Conservation (phyloP, 2,797 vertebrate genomes). For the Naso thynnoides region DNA sequence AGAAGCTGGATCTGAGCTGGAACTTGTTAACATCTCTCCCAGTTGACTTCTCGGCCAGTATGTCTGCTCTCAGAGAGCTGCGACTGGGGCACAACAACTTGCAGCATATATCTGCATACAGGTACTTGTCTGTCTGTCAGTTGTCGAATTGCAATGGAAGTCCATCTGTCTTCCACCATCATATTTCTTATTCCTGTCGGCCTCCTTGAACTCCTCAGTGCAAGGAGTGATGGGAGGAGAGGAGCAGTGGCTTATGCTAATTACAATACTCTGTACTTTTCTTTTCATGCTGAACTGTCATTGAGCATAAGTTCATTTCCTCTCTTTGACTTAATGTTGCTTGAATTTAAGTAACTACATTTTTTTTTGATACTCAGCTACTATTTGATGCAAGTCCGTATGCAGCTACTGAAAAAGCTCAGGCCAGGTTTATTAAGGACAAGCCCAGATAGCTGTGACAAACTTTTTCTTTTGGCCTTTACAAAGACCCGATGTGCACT, state of each 20-base stretch:
- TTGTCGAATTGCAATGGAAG: background rate
- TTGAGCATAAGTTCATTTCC: no score
- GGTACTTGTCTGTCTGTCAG: slow-evolving; percentile 43
- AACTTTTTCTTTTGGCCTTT: no score
- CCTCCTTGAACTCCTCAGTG: background rate
- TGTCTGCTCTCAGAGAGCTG: slow-evolving; percentile 78
- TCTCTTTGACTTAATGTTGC: no score
- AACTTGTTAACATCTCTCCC: slow-evolving; percentile 77
- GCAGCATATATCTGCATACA: slow-evolving; percentile 60
- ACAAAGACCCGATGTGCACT: no score
- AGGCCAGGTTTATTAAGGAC: no score
- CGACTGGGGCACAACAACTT: slow-evolving; percentile 80
- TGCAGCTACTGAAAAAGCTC: no score
- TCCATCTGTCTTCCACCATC: background rate
- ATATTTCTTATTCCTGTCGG: background rate
- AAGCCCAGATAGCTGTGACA: no score
- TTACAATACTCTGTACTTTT: background rate
- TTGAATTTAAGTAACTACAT: no score
- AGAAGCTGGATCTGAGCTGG: slow-evolving; percentile 84
- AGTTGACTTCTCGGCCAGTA: slow-evolving; percentile 77
- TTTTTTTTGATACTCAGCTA: no score
- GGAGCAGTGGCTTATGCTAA: background rate
- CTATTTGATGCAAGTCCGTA: no score
- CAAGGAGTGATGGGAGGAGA: background rate
- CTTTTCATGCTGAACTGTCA: background rate